These are phyloP conservation scores for Halcyon senegalensis DNA, from an alignment of 2,113 vertebrate genomes.

Conservation along the genomic window DNA sequence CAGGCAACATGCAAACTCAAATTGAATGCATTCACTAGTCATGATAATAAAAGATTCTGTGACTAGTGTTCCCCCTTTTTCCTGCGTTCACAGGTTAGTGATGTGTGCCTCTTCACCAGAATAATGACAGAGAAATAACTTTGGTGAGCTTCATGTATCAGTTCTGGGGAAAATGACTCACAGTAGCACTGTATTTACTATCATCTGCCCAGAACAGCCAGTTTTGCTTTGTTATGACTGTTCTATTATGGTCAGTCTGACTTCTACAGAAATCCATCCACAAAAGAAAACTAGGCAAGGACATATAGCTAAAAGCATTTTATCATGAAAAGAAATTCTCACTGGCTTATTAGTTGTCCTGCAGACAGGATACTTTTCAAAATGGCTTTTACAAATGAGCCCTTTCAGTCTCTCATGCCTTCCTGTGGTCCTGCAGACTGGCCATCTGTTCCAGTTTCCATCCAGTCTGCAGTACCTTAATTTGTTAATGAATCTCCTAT, in stretches of 20 bases:
- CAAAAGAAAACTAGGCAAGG: slow-evolving; percentile 29
- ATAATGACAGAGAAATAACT: neutral
- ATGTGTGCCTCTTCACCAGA: neutral
- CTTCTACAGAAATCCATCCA: slow-evolving; percentile 31
- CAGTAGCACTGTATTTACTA: neutral
- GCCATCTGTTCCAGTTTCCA: slow-evolving; percentile 1
- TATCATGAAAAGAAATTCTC: neutral
- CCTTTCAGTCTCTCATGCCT: neutral
- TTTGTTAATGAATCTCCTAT: neutral
- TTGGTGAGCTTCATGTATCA: neutral
- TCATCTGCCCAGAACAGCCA: slow-evolving; percentile 4
- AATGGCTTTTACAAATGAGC: slow-evolving; percentile 29
- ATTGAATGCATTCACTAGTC: neutral
- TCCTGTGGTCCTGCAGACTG: neutral
- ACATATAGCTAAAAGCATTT: neutral
- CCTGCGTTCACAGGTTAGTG: neutral
- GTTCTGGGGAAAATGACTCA: slow-evolving; percentile 33
- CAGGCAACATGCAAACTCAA: neutral
- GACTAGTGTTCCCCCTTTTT: neutral
- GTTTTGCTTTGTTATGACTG: slow-evolving; percentile 56
- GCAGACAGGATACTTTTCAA: neutral
- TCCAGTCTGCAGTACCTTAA: neutral
- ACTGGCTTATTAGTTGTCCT: neutral
- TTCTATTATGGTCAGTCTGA: slow-evolving; percentile 55
- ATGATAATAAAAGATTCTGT: neutral